Evolutionary conservation across 1,140 invertebrate genomes (phyloP), one percentile per base, ranked within the genome.

Genomic region (Drosophila pseudoobscura): DNA sequence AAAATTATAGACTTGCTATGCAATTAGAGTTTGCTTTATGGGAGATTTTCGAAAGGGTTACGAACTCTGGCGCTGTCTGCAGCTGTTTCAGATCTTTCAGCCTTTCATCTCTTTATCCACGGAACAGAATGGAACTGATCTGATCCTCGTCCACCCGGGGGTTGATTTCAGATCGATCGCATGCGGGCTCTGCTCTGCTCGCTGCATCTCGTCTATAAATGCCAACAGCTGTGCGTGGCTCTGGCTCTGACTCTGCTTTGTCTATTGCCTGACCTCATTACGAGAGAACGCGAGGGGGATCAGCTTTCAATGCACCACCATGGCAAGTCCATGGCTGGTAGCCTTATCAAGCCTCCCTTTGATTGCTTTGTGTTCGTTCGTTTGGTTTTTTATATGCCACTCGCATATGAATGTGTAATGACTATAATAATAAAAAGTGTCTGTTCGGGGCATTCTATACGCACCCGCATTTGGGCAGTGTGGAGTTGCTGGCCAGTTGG

Each of bases 151-250:
- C 51, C 26, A 4, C 58, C 84, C 68, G 83, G 83, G 83, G 83
- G 83, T 88, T 88, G 83, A 79, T 74, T 88, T 78, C 31, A 70
- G 63, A 78, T 70, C 49, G 71, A 82, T 88, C 78, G 78, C 71
- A 87, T 88, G 83, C 83, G 84, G 83, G 82, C 43, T 58, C 44
- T 44, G 17, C 17, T 17, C 17, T 17, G 17, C 49, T 70, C 17
- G 62, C 41, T 66, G 62, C 61, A 68, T 76, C 26, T 60, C 46
- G 39, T 22, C 60, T 80, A 72, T 77, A 58, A 80, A 87, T 84
- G 72, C 57, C 61, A 87, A 88, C 83, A 88, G 84, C 77, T 88
- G 83, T 89, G 35, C 11, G 11, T 13, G 35, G 35, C 11, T 39
- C 31, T 35, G 31, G 2, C 31, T 35, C 35, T 39, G 62, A 63